Evolutionary conservation across 2,797 vertebrate genomes (phyloP), one percentile per base, ranked within the genome.

Genomic region (Lateolabrax maculatus): DNA sequence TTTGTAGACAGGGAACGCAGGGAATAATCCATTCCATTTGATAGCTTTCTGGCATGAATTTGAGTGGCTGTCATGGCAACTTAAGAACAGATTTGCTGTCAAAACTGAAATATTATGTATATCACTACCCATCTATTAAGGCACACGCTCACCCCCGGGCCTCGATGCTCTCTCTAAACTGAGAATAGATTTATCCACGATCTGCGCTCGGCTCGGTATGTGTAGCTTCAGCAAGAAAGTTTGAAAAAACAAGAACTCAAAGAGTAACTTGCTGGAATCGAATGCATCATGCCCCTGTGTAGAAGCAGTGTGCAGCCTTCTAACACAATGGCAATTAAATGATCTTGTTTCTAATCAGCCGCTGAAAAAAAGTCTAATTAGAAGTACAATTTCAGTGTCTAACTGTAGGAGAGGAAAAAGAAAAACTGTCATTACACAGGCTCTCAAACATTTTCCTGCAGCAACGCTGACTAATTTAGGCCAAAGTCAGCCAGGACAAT

Each of bases 81-180:
- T 88, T 87, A 87, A 88, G 86, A 87, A 87, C 74, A 92, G 84
- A 92, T 91, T 91, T 89, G 73, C 85, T 89, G 90, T 91, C 90
- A 91, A 86, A 91, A 85, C 58, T 77, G 81, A 91, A 90, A 83
- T 76, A 87, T 90, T 84, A 87, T 82, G 83, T 77, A 87, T 88
- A 90, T 89, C 89, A 88, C 75, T 71, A 64, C 60, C 75, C 79
- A 84, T 90, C 79, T 90, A 87, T 84, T 79, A 90, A 81, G 55
- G 61, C 85, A 68, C 80, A 82, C 62, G 56, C 51, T 77, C 77
- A 65, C 60, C 83, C 75, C 51, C 21, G 1, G 81, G 82, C 71
- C 48, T 25, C 3, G 1, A 53, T 53, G 67, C 70, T 70, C 66
- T 77, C 67, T 72, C 57, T 60, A 57, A 77, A 27, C 53, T 75